Percentiles rank a stretch among this genome's conserved stretches.
Evolutionary conservation across 2,797 vertebrate species (phyloP).

Genomic region (Liparis tanakae): DNA sequence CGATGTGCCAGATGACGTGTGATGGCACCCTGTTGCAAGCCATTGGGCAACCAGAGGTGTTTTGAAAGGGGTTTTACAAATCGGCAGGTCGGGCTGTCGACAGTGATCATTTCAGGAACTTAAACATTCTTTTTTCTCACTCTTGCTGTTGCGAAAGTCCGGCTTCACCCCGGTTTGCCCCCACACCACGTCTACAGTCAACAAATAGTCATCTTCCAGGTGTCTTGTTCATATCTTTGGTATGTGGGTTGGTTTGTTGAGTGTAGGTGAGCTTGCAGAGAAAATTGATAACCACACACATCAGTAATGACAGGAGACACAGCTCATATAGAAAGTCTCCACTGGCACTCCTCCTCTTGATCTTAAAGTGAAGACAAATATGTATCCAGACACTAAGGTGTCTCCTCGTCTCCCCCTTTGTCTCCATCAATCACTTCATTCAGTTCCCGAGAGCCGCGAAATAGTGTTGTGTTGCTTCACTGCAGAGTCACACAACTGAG

Average conservation of each 20-base stretch:
- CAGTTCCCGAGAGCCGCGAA: background rate
- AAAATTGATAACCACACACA: slow-evolving; percentile 5
- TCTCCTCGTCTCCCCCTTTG: background rate
- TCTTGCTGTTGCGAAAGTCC: slow-evolving; percentile 30
- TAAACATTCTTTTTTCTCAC: slow-evolving; percentile 23
- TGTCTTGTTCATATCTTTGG: background rate
- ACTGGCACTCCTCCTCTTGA: background rate
- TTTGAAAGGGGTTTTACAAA: slow-evolving; percentile 43
- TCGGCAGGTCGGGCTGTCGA: background rate
- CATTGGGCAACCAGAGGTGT: slow-evolving; percentile 20
- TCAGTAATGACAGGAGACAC: slow-evolving; percentile 22
- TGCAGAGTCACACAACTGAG: background rate
- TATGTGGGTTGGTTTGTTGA: slow-evolving; percentile 1
- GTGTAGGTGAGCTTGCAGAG: background rate
- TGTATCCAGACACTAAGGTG: background rate
- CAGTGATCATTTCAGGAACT: slow-evolving; percentile 53
- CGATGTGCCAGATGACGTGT: background rate
- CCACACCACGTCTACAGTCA: background rate
- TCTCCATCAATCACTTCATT: slow-evolving; percentile 30
- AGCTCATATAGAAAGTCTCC: background rate
- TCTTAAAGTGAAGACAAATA: background rate
- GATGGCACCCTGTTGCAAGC: background rate
- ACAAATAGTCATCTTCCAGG: background rate
- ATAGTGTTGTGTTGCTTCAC: background rate
- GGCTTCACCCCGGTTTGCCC: background rate